Conservation (phyloP, 2,113 vertebrate genomes). For the Gavialis gangeticus region DNA sequence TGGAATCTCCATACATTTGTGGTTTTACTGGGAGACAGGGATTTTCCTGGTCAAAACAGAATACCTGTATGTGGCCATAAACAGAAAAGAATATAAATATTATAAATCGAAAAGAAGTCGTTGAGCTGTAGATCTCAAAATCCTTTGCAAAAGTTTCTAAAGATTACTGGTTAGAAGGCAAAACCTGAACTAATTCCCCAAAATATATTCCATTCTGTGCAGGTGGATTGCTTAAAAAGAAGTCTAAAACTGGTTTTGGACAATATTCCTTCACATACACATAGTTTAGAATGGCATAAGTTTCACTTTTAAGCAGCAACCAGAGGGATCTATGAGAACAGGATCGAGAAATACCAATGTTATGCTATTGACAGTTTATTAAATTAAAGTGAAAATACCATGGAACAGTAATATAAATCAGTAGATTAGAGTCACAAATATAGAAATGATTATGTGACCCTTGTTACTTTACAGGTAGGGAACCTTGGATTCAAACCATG, state of each 20-base stretch:
- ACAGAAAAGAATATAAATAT: no score
- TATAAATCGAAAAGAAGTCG: neutral
- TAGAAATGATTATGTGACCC: neutral
- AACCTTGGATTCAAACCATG: no score
- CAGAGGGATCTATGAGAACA: neutral
- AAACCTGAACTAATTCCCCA: neutral
- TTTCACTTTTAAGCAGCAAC: neutral
- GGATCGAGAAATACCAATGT: fast-evolving
- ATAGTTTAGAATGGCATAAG: no score
- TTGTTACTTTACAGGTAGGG: no score
- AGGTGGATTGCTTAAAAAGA: no score
- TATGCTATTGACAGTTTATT: fast-evolving
- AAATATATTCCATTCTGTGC: neutral
- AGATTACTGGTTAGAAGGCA: neutral
- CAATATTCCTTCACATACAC: no score
- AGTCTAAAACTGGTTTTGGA: no score
- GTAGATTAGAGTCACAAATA: neutral
- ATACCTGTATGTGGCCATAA: no score
- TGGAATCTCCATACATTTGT: no score
- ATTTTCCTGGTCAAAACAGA: no score
- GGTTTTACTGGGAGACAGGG: no score
- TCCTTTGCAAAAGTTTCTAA: neutral
- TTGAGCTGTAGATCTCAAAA: neutral
- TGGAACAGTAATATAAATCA: neutral
- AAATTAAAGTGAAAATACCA: neutral